Percentiles rank a stretch among this genome's conserved stretches.
These are phyloP conservation scores for Cyprinodon brontotheroides DNA, from an alignment of 2,113 vertebrate genomes.

Conservation along the genomic window DNA sequence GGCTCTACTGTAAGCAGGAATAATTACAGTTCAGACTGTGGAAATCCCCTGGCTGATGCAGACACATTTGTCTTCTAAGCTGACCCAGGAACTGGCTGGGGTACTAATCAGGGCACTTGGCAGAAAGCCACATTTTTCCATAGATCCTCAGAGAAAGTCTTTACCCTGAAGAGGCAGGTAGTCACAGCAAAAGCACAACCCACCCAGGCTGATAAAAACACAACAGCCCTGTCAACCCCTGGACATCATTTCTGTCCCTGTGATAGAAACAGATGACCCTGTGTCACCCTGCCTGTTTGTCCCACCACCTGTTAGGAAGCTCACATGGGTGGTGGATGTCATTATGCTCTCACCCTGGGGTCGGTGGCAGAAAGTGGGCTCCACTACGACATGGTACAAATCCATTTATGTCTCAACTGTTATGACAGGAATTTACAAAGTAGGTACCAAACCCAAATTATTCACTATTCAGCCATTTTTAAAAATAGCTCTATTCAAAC, in stretches of 20 bases:
- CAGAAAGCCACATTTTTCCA: slow-evolving; percentile 67
- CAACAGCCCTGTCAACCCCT: too few relatives aligned
- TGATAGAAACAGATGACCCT: slow-evolving; percentile 67
- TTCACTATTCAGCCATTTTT: neutral
- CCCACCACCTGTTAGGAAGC: slow-evolving; percentile 33
- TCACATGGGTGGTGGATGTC: slow-evolving; percentile 47
- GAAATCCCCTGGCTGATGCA: slow-evolving; percentile 64
- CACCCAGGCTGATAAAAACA: slow-evolving; percentile 11
- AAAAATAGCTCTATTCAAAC: neutral
- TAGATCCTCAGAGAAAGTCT: slow-evolving; percentile 58
- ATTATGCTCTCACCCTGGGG: slow-evolving; percentile 49
- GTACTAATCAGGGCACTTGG: slow-evolving; percentile 69
- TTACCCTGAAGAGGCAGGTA: slow-evolving; percentile 75
- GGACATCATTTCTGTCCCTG: slow-evolving; percentile 62
- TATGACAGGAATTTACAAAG: slow-evolving; percentile 6
- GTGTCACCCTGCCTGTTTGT: slow-evolving; percentile 52
- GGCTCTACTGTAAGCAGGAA: slow-evolving; percentile 49
- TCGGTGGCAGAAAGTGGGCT: slow-evolving; percentile 60
- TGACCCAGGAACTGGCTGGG: slow-evolving; percentile 68
- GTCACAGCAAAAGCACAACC: slow-evolving; percentile 67
- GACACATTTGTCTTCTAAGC: slow-evolving; percentile 57
- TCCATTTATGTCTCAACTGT: slow-evolving; percentile 30
- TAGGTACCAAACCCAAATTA: slow-evolving; percentile 23
- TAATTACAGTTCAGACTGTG: slow-evolving; percentile 59
- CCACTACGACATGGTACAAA: slow-evolving; percentile 37